These are phyloP conservation scores for Pelusios castaneus DNA, from an alignment of 2,113 vertebrate genomes.

Conservation along the genomic window DNA sequence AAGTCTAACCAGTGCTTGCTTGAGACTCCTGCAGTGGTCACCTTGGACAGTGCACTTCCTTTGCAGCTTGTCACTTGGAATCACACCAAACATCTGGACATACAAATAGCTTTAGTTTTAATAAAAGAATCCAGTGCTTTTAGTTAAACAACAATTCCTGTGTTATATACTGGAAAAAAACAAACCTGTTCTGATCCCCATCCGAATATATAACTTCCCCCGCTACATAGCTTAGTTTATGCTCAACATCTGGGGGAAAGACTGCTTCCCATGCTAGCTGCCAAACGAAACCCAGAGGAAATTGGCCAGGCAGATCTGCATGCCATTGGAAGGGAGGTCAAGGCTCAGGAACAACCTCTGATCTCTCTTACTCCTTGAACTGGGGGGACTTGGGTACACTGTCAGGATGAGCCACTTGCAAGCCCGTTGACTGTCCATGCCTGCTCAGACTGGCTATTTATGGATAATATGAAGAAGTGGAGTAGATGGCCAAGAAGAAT, in stretches of 20 bases:
- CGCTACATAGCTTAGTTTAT: constrained; percentile 62
- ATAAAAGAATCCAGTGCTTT: background rate
- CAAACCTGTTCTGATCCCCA: constrained; percentile 23
- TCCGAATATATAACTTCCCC: constrained; percentile 38
- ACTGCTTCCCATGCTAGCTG: constrained; percentile 66
- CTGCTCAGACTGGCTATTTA: background rate
- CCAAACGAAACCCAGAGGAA: constrained; percentile 73
- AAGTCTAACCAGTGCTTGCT: background rate
- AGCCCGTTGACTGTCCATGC: background rate
- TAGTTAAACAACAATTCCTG: constrained; percentile 51
- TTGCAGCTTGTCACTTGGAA: background rate
- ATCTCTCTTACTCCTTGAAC: constrained; percentile 42
- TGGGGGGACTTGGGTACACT: background rate
- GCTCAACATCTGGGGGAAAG: constrained; percentile 68
- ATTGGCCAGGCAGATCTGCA: constrained; percentile 59
- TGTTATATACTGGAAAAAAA: background rate
- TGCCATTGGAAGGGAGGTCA: constrained; percentile 62
- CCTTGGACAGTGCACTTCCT: background rate
- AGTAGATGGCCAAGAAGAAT: background rate
- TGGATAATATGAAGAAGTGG: background rate
- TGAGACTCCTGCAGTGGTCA: accelerated
- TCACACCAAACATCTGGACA: constrained; percentile 18
- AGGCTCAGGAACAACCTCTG: constrained; percentile 54
- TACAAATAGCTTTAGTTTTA: background rate
- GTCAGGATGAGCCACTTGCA: background rate